Percentiles rank a stretch among this genome's conserved stretches.
Evolutionary conservation across 2,797 vertebrate genomes (phyloP).

Genomic region (Malacoctenus gilli): DNA sequence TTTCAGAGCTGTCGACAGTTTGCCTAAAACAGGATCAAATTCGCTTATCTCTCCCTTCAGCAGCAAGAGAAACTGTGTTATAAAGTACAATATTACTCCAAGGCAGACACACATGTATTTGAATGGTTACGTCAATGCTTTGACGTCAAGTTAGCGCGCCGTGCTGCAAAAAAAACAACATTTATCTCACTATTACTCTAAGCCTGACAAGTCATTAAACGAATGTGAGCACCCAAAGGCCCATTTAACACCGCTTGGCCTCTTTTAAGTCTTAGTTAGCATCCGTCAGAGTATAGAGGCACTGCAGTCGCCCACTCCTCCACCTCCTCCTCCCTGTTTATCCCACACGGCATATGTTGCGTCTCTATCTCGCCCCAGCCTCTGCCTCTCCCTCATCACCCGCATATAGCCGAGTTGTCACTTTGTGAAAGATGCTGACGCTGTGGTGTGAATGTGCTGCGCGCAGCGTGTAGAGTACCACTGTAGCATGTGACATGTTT

Average conservation of each 20-base stretch:
- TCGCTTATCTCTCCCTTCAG: too few relatives aligned
- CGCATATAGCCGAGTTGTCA: slow-evolving; percentile 63
- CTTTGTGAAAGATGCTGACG: slow-evolving; percentile 68
- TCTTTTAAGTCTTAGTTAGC: slow-evolving; percentile 57
- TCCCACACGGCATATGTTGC: slow-evolving; percentile 52
- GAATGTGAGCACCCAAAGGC: slow-evolving; percentile 42
- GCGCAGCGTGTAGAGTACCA: slow-evolving; percentile 15
- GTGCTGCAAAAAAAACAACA: background rate
- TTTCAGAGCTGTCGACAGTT: too few relatives aligned
- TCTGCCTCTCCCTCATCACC: slow-evolving; percentile 49
- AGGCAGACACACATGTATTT: slow-evolving; percentile 6
- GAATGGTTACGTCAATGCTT: background rate
- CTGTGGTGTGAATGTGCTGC: slow-evolving; percentile 21
- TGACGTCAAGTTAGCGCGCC: background rate
- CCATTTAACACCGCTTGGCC: slow-evolving; percentile 60
- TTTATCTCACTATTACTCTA: slow-evolving; percentile 28
- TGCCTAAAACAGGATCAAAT: too few relatives aligned
- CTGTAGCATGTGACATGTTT: slow-evolving; percentile 23
- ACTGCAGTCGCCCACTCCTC: slow-evolving; percentile 40
- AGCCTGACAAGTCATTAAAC: slow-evolving; percentile 36
- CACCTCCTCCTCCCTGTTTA: slow-evolving; percentile 44
- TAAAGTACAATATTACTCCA: background rate
- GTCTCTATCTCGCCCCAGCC: slow-evolving; percentile 52
- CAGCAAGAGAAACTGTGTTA: too few relatives aligned
- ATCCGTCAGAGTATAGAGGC: slow-evolving; percentile 43